Conservation (phyloP, 2,888 invertebrate genomes). For the Hemaris fuciformis region DNA sequence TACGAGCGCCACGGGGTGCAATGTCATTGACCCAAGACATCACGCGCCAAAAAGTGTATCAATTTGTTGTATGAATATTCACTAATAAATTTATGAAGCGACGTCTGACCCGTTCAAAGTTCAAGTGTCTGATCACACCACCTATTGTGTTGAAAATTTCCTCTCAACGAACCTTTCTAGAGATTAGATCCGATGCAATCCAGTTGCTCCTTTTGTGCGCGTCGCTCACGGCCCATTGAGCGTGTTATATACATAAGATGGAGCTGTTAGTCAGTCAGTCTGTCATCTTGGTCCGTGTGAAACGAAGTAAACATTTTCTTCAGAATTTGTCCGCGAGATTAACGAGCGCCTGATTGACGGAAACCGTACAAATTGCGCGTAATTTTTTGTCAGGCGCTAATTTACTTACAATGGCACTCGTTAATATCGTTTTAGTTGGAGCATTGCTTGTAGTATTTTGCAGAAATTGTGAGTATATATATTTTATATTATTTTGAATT, state of each 20-base stretch:
- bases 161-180: constrained; percentile 41
- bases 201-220: constrained; percentile 44
- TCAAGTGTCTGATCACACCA: constrained; percentile 1
- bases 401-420: background rate
- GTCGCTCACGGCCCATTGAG: constrained; percentile 9
- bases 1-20: background rate
- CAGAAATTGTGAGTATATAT: background rate
- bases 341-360: background rate
- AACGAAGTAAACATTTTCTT: constrained; percentile 4
- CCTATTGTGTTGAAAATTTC: constrained; percentile 39
- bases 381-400: constrained; percentile 30
- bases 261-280: background rate
- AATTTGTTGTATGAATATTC: background rate
- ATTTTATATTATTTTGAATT: background rate
- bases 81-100: background rate
- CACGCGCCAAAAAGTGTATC: background rate
- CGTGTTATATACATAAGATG: constrained; percentile 13
- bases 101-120: background rate
- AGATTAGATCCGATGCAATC: constrained; percentile 44
- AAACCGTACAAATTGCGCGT: constrained; percentile 22
- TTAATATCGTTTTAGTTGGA: background rate
- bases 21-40: background rate
- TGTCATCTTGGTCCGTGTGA: background rate
- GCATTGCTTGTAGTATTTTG: background rate
- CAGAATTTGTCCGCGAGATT: background rate